Base-by-base conservation (phyloP, 2,797 vertebrate species). In the Discoglossus pictus region DNA sequence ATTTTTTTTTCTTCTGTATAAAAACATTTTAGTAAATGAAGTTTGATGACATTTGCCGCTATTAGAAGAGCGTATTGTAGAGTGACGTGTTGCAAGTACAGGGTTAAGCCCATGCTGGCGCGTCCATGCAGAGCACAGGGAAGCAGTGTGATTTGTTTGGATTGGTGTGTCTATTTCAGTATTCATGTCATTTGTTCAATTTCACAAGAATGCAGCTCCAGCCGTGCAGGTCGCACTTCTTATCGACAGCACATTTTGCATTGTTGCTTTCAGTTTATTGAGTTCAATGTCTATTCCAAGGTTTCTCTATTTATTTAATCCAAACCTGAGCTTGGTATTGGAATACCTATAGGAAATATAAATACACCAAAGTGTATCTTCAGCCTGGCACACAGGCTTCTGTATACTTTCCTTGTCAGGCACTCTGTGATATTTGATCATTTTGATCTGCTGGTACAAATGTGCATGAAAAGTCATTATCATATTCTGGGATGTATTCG, bases 261-360 rank as follows among this genome's bases (percentile, higher is more conserved):
- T 35, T 52, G 24, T 44, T 8, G n/a, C 1, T 35, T 53, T 65
- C 25, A 12, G 44, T 44, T 36, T 36, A 23, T 15, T 39, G 53
- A 38, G 43, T 31, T 58, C 64, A 66, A 58, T 48, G 53, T 66
- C 53, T 66, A 16, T 13, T 20, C 52, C 42, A 47, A 66, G 42
- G 52, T 66, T 39, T 66, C 52, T 47, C 18, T 11, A 16, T 25
- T 43, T 35, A 42, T 47, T 12, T 46, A 40, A 15, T 36, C 3
- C n/a, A 44, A 16, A 20, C 17, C 34, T 35, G n/a, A n/a, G n/a
- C n/a, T 36, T 35, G 27, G 54, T 20, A 20, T 24, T 54, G 50
- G 62, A 44, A 44, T 64, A 23, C 43, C 61, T 64, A 40, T 63
- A 52, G 47, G 40, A 52, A 52, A 35, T 42, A n/a, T n/a, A n/a